A percentile compares a stretch with the other conserved stretches of the same genome.
Evolutionary conservation across 2,797 vertebrate genomes (phyloP).

Genomic region (Melanogrammus aeglefinus): DNA sequence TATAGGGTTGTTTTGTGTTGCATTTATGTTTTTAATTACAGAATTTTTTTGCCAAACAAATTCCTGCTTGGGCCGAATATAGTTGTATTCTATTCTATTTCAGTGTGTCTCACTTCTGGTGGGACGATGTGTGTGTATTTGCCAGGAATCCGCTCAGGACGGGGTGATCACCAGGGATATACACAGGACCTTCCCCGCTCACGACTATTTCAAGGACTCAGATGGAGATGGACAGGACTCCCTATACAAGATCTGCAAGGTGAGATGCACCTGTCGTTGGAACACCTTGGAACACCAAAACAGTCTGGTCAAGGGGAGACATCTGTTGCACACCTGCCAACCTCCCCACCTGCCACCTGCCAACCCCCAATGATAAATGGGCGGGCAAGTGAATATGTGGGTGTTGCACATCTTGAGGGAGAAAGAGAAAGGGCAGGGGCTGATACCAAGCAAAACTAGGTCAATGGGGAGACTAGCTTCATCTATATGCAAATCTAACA

Average conservation of each 20-base stretch:
- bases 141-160: conserved; percentile 89
- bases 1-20: no score
- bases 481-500: not conserved
- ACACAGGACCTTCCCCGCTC: conserved; percentile 96
- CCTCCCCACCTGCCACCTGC: no score
- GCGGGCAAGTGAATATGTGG: no score
- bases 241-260: conserved; percentile 98
- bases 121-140: conserved; percentile 22
- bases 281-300: not conserved
- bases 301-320: not conserved
- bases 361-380: no score
- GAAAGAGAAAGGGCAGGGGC: no score
- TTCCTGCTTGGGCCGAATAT: not conserved
- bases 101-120: not conserved
- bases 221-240: conserved; percentile 96
- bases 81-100: not conserved
- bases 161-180: conserved; percentile 93
- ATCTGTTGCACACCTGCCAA: no score
- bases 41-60: not conserved
- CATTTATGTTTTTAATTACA: no score
- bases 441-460: not conserved
- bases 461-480: not conserved
- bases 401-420: no score
- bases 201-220: conserved; percentile 96
- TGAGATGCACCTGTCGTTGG: conserved; percentile 54